Evolutionary conservation across 2,113 vertebrate species (phyloP), one percentile per base, ranked within the genome.

Genomic region (Campylorhamphus procurvoides): DNA sequence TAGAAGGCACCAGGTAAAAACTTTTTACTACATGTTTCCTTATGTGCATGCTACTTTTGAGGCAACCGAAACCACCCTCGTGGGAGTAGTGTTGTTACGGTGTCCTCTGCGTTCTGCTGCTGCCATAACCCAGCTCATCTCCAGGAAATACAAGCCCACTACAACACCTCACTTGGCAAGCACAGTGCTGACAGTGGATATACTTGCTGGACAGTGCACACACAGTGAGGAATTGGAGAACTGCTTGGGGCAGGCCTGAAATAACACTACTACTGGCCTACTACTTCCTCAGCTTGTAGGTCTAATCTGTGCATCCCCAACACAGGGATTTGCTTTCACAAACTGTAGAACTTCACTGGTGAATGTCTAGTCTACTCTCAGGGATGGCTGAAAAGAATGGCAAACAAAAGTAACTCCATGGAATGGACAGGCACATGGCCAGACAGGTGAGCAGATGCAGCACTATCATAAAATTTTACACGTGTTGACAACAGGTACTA

Each of bases 391-490:
- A 67, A 86, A 76, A 73, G 4, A 19, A 67, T 3, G 2, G 39
- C 25, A 31, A 66, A 56, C 16, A 67, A 8, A 82, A 89, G 53
- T 37, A 52, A 58, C 2, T 1, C 25, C 27, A 52, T 8, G 17
- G 42, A 92, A 71, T 1, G 12, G 64, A 47, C 17, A 52, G 24
- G 35, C n/a, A 44, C 37, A 4, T 0, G 9, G 71, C 35, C 55
- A 74, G 72, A 73, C 12, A 52, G 39, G 25, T 46, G 40, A 94
- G 52, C 25, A 67, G 13, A 56, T 11, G 33, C 33, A 29, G 46
- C 1, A 15, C 0, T 0, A 12, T 35, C 39, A 35, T 13, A 40
- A 62, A 35, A 55, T 18, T 28, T 50, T 55, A 44, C 0, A 0
- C 3, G 6, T 40, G 49, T 14, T 56, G 39, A 44, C 22, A 40